Evolutionary conservation across 1,140 invertebrate species (phyloP).

Genomic region (Batillaria attramentaria): DNA sequence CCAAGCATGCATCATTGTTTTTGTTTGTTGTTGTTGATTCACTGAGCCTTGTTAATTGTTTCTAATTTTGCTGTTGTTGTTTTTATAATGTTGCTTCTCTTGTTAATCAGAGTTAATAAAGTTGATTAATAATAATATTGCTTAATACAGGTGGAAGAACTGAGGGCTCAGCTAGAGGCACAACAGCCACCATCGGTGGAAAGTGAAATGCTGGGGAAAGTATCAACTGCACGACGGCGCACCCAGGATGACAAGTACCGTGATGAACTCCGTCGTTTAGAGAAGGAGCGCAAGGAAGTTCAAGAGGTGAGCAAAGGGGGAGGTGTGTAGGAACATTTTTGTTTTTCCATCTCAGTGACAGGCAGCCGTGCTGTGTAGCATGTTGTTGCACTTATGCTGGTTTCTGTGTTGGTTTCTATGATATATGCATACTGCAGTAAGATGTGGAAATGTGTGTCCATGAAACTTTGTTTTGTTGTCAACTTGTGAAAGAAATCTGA

Average conservation of each 20-base stretch:
- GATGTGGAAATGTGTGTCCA: neutral
- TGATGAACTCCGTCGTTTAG: constrained; percentile 63
- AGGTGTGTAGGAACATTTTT: too few species aligned
- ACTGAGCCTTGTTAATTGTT: too few species aligned
- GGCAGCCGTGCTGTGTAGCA: neutral
- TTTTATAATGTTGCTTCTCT: too few species aligned
- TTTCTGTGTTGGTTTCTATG: neutral
- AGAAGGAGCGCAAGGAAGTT: constrained; percentile 68
- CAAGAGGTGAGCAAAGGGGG: constrained; percentile 61
- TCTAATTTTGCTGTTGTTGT: too few species aligned
- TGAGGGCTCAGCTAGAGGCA: constrained; percentile 53
- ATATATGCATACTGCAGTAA: neutral
- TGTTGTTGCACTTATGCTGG: neutral
- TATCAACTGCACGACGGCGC: constrained; percentile 36
- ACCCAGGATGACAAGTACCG: constrained; percentile 60
- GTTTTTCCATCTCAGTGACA: neutral
- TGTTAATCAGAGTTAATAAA: too few species aligned
- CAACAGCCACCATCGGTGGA: constrained; percentile 47
- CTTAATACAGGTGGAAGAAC: constrained; percentile 63
- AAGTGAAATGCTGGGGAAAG: constrained; percentile 52
- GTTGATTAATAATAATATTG: too few species aligned
- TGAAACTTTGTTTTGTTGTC: neutral
- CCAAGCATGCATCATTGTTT: too few species aligned
- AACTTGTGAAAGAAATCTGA: too few species aligned
- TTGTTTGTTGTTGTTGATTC: too few species aligned